A percentile compares a stretch with the other conserved stretches of the same genome.
Conservation (phyloP, 2,888 invertebrate genomes). For the Hydriomena furcata region DNA sequence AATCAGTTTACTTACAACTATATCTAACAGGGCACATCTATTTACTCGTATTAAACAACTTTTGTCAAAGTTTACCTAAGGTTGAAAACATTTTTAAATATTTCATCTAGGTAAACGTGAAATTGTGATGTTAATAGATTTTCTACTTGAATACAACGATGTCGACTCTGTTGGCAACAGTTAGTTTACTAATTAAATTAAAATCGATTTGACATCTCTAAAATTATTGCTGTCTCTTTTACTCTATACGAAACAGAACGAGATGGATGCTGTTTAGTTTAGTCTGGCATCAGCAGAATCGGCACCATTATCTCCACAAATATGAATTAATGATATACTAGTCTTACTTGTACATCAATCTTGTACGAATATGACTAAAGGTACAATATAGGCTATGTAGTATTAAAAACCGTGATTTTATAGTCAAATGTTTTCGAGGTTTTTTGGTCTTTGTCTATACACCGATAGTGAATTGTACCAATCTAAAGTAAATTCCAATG, state of each 20-base stretch:
- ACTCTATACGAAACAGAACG: too few relatives aligned
- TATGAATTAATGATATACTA: constrained; percentile 6
- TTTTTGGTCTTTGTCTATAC: constrained; percentile 6
- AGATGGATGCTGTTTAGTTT: too few relatives aligned
- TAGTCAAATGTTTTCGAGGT: not conserved
- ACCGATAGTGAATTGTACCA: not conserved
- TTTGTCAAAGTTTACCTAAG: not conserved
- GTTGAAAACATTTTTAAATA: too few relatives aligned
- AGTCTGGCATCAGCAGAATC: too few relatives aligned
- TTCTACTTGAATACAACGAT: not conserved
- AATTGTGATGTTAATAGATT: constrained; percentile 10
- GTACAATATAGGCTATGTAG: too few relatives aligned
- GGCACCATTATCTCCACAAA: not conserved
- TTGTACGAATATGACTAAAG: not conserved
- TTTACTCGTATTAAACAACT: not conserved
- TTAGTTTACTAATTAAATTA: too few relatives aligned
- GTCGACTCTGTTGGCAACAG: too few relatives aligned
- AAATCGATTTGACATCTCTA: too few relatives aligned
- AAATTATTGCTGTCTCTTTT: too few relatives aligned
- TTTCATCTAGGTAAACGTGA: too few relatives aligned
- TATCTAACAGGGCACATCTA: not conserved
- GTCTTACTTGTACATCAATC: constrained; percentile 14
- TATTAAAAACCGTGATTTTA: too few relatives aligned
- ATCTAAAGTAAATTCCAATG: constrained; percentile 1
- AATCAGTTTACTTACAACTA: too few relatives aligned